Evolutionary conservation across 2,888 invertebrate species (phyloP), one percentile per base, ranked within the genome.

Genomic region (Catotricha subobsoleta): DNA sequence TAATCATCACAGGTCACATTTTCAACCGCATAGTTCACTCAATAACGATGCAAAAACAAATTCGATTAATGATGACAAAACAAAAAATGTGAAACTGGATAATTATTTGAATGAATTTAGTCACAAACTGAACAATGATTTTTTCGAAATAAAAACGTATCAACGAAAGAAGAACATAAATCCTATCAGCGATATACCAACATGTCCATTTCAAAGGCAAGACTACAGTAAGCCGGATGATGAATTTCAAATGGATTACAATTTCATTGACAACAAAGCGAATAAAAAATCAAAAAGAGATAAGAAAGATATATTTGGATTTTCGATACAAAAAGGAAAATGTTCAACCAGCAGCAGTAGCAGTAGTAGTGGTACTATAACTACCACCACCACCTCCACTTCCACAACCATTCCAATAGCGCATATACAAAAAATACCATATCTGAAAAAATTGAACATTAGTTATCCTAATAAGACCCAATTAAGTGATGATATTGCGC

Each of bases 381-480:
- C 34, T 13, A 21, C 13, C 34, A 13, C 34, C 34, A 10, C 34
- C 20, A 34, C n/a, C n/a, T 7, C 25, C 9, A 16, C 25, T 13
- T 23, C 25, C 13, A 36, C n/a, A 20, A 16, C 34, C 34, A 21
- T n/a, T 21, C 20, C 34, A 20, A 34, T 34, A 34, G 21, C 34
- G 20, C 34, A 34, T 34, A 21, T 34, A 2, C 21, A 15, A 3
- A 23, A 33, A 25, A 12, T 13, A 15, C 56, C 56, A 27, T 52
- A 54, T 40, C 44, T 57, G 36, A 55, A 54, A 39, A 54, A 54
- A 43, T 52, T 62, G 1, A 62, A 59, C 43, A 57, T 62, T 3
- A 56, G 51, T 41, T 62, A 60, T 46, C 60, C 62, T 16, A 59
- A 62, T 45, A 54, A 59, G 23, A 60, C 60, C 20, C 58, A 55